Conservation (phyloP, 2,888 invertebrate genomes). For the Amphipyra tragopoginis region DNA sequence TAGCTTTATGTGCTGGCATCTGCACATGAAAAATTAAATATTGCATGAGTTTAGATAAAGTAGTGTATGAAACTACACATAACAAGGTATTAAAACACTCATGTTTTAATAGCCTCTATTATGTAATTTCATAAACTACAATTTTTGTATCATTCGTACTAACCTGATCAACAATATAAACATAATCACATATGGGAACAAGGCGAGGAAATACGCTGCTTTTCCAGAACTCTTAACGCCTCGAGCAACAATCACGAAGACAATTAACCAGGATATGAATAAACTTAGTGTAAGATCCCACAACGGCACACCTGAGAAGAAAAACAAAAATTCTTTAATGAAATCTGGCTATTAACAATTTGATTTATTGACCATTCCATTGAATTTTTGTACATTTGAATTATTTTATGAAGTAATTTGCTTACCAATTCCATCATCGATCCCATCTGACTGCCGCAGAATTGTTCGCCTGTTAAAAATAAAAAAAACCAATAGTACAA, state of each 20-base stretch:
- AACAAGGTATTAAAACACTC: too few relatives aligned
- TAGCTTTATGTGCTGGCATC: too few relatives aligned
- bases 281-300: constrained; percentile 93
- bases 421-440: constrained; percentile 76
- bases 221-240: constrained; percentile 95
- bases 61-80: too few relatives aligned
- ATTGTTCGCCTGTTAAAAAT: constrained; percentile 65
- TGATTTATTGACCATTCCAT: too few relatives aligned
- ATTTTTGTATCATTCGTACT: constrained; percentile 18
- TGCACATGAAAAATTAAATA: too few relatives aligned
- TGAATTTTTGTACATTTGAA: too few relatives aligned
- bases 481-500: not conserved
- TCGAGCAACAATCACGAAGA: constrained; percentile 92
- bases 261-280: constrained; percentile 92
- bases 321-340: not conserved
- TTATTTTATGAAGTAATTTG: constrained; percentile 2
- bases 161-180: constrained; percentile 92
- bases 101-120: too few relatives aligned
- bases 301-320: constrained; percentile 87
- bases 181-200: constrained; percentile 95
- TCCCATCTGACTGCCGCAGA: constrained; percentile 71
- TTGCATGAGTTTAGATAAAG: too few relatives aligned
- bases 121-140: too few relatives aligned
- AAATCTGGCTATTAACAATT: too few relatives aligned
- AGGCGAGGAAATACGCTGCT: constrained; percentile 95